These are phyloP conservation scores for Epirrhoe alternata DNA, from an alignment of 2,888 invertebrate genomes.

Conservation along the genomic window DNA sequence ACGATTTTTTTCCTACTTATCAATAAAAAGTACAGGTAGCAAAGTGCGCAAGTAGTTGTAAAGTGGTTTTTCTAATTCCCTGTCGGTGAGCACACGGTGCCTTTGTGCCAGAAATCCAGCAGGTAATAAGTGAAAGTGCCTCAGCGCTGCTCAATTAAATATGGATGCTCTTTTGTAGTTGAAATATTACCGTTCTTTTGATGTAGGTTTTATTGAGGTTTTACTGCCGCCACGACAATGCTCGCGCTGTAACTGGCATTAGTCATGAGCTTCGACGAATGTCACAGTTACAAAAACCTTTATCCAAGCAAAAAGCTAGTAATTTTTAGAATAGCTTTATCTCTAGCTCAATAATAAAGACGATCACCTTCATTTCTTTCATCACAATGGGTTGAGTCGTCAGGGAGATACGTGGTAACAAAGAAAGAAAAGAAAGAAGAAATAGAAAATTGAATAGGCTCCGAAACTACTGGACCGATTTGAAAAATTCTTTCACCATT, in stretches of 20 bases:
- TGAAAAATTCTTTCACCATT: no score
- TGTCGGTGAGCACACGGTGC: constrained; percentile 4
- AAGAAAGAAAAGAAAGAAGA: no score
- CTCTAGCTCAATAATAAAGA: no score
- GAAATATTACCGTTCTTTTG: constrained; percentile 58
- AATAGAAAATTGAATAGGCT: no score
- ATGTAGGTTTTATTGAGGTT: constrained; percentile 64
- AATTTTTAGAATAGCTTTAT: no score
- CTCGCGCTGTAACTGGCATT: constrained; percentile 45
- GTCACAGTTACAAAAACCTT: constrained; percentile 14
- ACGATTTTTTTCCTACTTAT: no score
- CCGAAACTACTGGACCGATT: no score
- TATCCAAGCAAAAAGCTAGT: no score
- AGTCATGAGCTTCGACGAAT: constrained; percentile 26
- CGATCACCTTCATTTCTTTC: no score
- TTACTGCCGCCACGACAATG: constrained; percentile 57
- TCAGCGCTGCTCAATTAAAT: constrained; percentile 60
- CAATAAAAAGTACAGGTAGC: neutral
- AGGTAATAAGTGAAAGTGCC: constrained; percentile 66
- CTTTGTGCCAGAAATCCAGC: constrained; percentile 46
- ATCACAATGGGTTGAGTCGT: no score
- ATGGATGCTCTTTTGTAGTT: constrained; percentile 55
- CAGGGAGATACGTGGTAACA: no score
- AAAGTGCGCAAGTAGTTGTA: neutral
- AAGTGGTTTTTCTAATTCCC: constrained; percentile 7